Percentiles rank a stretch among this genome's conserved stretches.
Evolutionary conservation across 2,888 invertebrate genomes (phyloP).

Genomic region (Neria commutata): DNA sequence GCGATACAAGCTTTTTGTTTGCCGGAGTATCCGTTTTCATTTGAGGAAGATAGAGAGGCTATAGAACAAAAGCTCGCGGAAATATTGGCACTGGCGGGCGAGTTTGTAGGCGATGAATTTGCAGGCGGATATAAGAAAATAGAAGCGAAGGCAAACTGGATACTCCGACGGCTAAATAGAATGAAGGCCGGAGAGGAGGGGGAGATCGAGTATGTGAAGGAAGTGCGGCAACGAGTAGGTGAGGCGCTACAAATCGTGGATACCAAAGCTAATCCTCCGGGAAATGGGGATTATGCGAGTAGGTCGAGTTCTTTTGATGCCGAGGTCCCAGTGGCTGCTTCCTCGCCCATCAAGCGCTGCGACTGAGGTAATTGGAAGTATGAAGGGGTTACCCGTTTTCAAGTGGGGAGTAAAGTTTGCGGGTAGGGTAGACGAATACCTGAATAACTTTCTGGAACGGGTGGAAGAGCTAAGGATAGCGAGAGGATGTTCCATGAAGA

Average conservation of each 20-base stretch:
- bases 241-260: background rate
- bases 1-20: conserved; percentile 11
- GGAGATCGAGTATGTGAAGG: background rate
- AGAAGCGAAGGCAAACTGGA: conserved; percentile 15
- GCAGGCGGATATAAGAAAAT: conserved; percentile 13
- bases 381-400: background rate
- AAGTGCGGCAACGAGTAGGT: background rate
- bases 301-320: too few relatives aligned
- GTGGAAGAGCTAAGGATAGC: background rate
- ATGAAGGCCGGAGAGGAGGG: background rate
- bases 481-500: background rate
- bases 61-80: background rate
- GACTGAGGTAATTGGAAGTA: background rate
- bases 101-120: conserved; percentile 8
- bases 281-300: too few relatives aligned
- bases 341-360: too few relatives aligned
- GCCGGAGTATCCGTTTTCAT: conserved; percentile 13
- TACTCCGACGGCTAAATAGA: background rate
- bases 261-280: too few relatives aligned
- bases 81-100: background rate
- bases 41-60: conserved; percentile 10
- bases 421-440: background rate
- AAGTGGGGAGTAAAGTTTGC: background rate
- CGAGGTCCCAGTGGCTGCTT: too few relatives aligned
- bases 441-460: background rate